Base-by-base conservation (phyloP, 2,113 vertebrate genomes). In the Notechis scutatus region DNA sequence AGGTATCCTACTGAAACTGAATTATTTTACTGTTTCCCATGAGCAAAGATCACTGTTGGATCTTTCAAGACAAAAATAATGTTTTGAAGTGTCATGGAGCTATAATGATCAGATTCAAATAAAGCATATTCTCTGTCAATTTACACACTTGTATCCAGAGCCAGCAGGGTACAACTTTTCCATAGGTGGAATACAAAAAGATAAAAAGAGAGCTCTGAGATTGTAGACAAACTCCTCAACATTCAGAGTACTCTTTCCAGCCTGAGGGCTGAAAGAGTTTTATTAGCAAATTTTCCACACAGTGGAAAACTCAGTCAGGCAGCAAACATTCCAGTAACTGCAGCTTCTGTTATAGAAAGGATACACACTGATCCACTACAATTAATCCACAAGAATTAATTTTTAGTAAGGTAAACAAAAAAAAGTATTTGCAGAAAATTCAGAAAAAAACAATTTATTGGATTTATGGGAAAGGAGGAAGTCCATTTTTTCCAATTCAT, bases 131-230 rank as follows among this genome's bases (percentile, higher is more conserved):
- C 26, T 93, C 47, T 87, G 92, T 91, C 88, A 94, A 45, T 10
- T 91, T 94, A 88, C 5, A 92, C 34, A 56, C 85, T 94, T 91
- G 9, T 87, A 93, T 91, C 56, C 90, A 93, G 21, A 88, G 59
- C 55, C 69, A 92, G 90, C 69, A 90, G 87, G 91, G 88, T 45
- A 88, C 9, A 88, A 54, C 52, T 88, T 57, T 74, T 92, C 91
- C 54, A 94, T 88, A 95, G 15, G 1, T 1, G 89, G 6, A 10
- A n/a, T 34, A 14, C 42, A 91, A 95, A 92, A 85, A 11, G 15
- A 81, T 34, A 81, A 21, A 81, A 81, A 81, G 34, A 8, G 61
- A 34, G 26, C 34, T 88, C 88, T 86, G n/a, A 18, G 88, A 45
- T 87, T 85, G 81, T 88, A 29, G 0, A 0, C 20, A 39, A 85